Evolutionary conservation across 2,113 vertebrate species (phyloP).

Genomic region (Rana temporaria): DNA sequence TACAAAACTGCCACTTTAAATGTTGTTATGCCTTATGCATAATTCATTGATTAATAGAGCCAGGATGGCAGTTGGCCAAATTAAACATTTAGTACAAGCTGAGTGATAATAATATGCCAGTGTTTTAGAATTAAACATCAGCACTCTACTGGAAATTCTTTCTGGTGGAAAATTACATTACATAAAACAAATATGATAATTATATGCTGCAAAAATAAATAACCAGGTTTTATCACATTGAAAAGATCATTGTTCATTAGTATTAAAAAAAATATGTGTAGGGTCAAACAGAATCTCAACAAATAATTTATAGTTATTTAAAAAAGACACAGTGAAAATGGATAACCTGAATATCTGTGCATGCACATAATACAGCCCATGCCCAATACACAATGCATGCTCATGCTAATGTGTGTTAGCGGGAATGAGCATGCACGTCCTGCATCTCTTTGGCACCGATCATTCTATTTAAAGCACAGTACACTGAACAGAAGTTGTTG

Average conservation of each 20-base stretch:
- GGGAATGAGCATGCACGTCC: too few species aligned
- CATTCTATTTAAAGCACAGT: too few species aligned
- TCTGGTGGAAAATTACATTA: background rate
- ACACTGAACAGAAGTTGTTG: too few species aligned
- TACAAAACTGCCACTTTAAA: background rate
- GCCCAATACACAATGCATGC: too few species aligned
- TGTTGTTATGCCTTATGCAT: background rate
- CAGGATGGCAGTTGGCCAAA: background rate
- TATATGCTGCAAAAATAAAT: slow-evolving; percentile 14
- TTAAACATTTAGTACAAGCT: background rate
- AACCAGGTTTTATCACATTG: background rate
- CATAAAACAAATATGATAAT: slow-evolving; percentile 1
- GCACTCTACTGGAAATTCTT: background rate
- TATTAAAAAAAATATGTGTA: background rate
- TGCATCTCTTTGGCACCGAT: too few species aligned
- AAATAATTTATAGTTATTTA: too few species aligned
- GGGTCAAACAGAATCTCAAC: too few species aligned
- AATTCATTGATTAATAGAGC: background rate
- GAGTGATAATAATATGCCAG: background rate
- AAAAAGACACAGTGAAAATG: too few species aligned
- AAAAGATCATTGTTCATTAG: too few species aligned
- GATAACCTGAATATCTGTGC: too few species aligned
- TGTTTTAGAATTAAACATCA: slow-evolving; percentile 7
- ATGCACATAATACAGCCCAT: too few species aligned
- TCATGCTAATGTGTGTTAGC: too few species aligned